Conservation (phyloP, 2,888 invertebrate species). For the Drosophila cognata region DNA sequence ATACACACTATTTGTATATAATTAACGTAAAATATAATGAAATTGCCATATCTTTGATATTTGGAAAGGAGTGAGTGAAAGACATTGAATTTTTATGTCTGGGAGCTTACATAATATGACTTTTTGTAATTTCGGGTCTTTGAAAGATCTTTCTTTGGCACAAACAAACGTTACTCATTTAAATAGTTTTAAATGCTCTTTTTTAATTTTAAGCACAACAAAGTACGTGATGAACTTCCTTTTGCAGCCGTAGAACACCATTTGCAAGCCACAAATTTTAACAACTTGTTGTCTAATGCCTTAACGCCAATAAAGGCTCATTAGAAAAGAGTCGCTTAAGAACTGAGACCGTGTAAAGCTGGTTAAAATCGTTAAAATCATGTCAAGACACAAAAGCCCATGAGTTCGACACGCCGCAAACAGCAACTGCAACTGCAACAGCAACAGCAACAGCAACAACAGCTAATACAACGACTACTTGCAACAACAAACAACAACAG, state of each 20-base stretch:
- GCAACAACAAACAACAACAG: slow-evolving; percentile 55
- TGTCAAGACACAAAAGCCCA: slow-evolving; percentile 59
- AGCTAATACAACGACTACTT: slow-evolving; percentile 15
- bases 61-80: neutral
- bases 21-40: neutral
- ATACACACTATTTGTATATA: neutral
- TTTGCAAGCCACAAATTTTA: slow-evolving; percentile 8
- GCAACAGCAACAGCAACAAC: slow-evolving; percentile 9
- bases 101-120: neutral
- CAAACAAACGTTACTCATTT: neutral
- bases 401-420: slow-evolving; percentile 36
- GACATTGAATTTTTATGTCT: neutral
- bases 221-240: slow-evolving; percentile 18
- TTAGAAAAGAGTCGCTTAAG: slow-evolving; percentile 47
- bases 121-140: neutral
- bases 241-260: neutral
- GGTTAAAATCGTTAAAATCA: slow-evolving; percentile 64
- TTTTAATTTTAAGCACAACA: slow-evolving; percentile 1
- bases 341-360: slow-evolving; percentile 11
- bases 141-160: neutral
- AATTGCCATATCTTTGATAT: neutral
- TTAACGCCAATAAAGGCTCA: slow-evolving; percentile 57
- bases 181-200: neutral
- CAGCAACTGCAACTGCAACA: slow-evolving; percentile 4
- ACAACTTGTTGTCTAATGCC: slow-evolving; percentile 13